A percentile compares a stretch with the other conserved stretches of the same genome.
Conservation (phyloP, 2,797 vertebrate genomes). For the Poeciliopsis infans region DNA sequence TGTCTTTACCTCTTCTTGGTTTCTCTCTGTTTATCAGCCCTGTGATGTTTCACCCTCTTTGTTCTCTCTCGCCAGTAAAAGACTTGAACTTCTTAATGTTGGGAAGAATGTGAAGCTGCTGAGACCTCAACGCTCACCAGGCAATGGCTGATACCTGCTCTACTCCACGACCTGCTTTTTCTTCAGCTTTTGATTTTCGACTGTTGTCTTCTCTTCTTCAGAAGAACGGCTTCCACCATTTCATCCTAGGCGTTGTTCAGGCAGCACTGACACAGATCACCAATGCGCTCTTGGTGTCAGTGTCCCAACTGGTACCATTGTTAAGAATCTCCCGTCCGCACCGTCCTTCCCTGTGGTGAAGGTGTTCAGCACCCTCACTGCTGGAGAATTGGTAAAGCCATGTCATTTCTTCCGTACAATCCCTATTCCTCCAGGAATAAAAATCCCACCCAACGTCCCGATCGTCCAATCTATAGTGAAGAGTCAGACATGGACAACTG, state of each 20-base stretch:
- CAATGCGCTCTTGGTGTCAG: constrained; percentile 55
- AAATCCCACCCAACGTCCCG: constrained; percentile 35
- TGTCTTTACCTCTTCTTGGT: background rate
- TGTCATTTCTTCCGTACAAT: constrained; percentile 82
- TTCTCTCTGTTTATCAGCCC: background rate
- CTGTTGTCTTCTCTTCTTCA: constrained; percentile 26
- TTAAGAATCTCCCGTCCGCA: constrained; percentile 2
- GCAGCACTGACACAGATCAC: constrained; percentile 64
- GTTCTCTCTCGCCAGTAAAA: constrained; percentile 28
- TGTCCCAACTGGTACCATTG: constrained; percentile 17
- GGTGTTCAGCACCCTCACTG: constrained; percentile 73
- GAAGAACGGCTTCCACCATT: background rate
- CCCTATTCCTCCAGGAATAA: constrained; percentile 77
- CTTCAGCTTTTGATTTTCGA: constrained; percentile 46
- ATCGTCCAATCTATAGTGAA: background rate
- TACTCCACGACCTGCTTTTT: constrained; percentile 47
- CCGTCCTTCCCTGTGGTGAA: constrained; percentile 41
- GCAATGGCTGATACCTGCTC: constrained; percentile 23
- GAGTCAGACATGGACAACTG: constrained; percentile 31
- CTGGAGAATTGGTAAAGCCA: constrained; percentile 78
- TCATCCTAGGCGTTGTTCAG: constrained; percentile 51
- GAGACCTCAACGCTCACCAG: constrained; percentile 6
- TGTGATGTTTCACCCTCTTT: constrained; percentile 12
- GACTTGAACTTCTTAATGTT: constrained; percentile 17
- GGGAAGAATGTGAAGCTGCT: constrained; percentile 4